Percentiles rank a stretch among this genome's conserved stretches.
phyloP scores from a whole-genome alignment of 2,113 vertebrate genomes.

The Eulemur rufifrons region DNA sequence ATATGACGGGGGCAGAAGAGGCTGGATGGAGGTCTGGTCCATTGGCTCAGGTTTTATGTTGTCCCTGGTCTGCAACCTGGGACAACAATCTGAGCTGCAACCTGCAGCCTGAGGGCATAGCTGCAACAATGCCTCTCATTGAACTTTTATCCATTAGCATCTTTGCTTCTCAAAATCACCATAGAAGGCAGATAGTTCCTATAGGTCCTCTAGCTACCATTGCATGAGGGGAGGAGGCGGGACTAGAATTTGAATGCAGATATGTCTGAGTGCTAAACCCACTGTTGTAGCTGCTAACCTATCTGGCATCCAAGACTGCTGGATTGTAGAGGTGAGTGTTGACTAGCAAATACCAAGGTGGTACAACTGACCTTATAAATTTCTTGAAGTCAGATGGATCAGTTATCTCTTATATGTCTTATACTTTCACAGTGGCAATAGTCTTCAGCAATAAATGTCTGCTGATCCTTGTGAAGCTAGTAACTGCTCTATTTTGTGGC shows the following conservation, averaged over 20 bases:
- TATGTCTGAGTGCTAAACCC: neutral
- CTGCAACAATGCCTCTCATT: neutral
- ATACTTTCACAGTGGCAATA: neutral
- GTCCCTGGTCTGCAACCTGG: neutral
- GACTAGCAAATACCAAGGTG: neutral
- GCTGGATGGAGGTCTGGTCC: neutral
- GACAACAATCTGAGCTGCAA: neutral
- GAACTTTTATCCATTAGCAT: neutral
- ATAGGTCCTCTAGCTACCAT: neutral
- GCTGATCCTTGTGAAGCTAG: neutral
- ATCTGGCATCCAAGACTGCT: no score
- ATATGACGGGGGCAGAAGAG: neutral
- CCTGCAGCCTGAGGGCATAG: no score
- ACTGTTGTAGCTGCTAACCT: no score
- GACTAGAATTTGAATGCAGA: neutral
- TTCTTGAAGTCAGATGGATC: neutral
- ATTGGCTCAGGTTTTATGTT: neutral
- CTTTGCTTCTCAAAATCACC: neutral
- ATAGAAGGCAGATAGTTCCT: neutral
- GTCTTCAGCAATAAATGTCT: neutral
- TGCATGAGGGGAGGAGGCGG: accelerated
- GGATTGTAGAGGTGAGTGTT: neutral
- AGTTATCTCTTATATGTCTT: neutral
- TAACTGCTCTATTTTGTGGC: neutral
- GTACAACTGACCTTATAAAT: neutral